Evolutionary conservation across 2,797 vertebrate species (phyloP), one percentile per base, ranked within the genome.

Genomic region (Syngnathus acus): DNA sequence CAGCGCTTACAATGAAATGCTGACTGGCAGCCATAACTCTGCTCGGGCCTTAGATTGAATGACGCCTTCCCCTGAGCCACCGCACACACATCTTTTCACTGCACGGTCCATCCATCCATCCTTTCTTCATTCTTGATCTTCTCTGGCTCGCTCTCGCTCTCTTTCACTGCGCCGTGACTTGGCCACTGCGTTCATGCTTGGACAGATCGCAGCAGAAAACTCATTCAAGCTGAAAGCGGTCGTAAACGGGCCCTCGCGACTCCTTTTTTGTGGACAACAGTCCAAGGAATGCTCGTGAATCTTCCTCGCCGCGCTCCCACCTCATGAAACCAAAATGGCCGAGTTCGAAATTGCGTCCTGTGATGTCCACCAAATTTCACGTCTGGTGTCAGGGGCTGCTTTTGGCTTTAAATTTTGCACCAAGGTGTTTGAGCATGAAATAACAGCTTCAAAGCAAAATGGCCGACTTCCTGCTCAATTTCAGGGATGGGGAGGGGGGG

Each of bases 11-110:
- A 21, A 73, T 84, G 72, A 85, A 84, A 65, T 66, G 65, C 80
- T 79, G 81, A 82, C 76, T 73, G 72, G 69, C 82, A 75, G 71
- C 78, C 80, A 80, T 84, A 79, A 84, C 76, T 76, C 83, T 70
- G 71, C 65, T 68, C 62, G 71, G 76, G 78, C 72, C 71, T 77
- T 77, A 84, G 73, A 79, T 70, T n/a, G 37, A 32, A 7, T 58
- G 68, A 66, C 79, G 37, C 63, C 60, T 23, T 16, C 39, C 60
- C 19, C 37, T 7, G 13, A 21, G 37, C 39, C 19, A 5, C 9
- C 4, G 5, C 9, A 0, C 19, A 17, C 32, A 32, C 32, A 32
- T 32, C 32, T 32, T 3, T 32, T 32, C 32, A 32, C 32, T 32
- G 32, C 32, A 32, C 32, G 32, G 32, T 0, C 10, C 38, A 6